Evolutionary conservation across 2,113 vertebrate genomes (phyloP), one percentile per base, ranked within the genome.

Genomic region (Delphinus delphis): DNA sequence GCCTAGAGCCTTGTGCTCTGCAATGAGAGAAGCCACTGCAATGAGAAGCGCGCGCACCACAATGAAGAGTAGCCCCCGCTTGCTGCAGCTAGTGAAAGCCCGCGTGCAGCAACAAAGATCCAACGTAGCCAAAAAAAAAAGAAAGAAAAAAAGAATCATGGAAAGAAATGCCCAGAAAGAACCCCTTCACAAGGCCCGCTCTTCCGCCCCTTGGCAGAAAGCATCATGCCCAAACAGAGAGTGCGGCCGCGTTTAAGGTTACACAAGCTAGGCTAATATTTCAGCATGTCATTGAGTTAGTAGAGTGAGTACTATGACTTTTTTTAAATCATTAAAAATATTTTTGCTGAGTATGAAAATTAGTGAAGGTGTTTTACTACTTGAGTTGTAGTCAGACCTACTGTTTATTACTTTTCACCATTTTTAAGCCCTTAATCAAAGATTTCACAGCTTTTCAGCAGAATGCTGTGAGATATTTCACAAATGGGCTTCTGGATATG

Each of bases 271-370:
- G 33, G 31, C 38, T 36, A 44, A 74, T 31, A 92, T 93, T 79
- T 47, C 90, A 95, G 20, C 63, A 18, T 62, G 50, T 88, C 82
- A 68, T 1, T 85, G 36, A 85, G 62, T 88, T 88, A 79, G n/a
- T 1, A 90, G 38, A 91, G 53, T 63, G 23, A 86, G 31, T 41
- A 55, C 38, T 67, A 36, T n/a, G 36, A 62, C 76, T 53, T 63
- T 50, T 63, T 82, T 90, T 77, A 60, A 96, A 97, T 36, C 67
- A 93, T 26, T 44, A 83, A 95, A 95, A 97, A 88, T 86, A 36
- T 31, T 92, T 79, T 33, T 82, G 38, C 58, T 96, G 76, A 83
- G 6, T 53, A 81, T 88, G 62, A 95, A 96, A 96, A 96, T 63
- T 67, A 88, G 23, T 55, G 47, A 50, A 58, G 82, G 20, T 80